Conservation (phyloP, 2,888 invertebrate genomes). For the Tanypteryx hageni region DNA sequence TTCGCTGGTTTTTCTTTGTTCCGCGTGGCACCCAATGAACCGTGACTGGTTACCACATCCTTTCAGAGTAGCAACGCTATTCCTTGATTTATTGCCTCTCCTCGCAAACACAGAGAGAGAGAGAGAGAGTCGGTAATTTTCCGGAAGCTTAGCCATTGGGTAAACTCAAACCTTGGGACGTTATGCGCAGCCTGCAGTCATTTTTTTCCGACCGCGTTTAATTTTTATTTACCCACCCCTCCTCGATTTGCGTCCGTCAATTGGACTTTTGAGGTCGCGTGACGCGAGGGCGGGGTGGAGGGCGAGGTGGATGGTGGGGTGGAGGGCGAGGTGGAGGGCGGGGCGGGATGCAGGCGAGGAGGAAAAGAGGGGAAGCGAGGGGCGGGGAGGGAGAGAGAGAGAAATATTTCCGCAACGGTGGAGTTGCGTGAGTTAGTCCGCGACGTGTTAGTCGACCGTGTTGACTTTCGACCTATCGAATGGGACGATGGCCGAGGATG, state of each 20-base stretch:
- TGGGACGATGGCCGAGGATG: neutral
- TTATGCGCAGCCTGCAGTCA: neutral
- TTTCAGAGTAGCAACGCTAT: neutral
- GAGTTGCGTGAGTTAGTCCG: neutral
- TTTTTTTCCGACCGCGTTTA: conserved; percentile 1
- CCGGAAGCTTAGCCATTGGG: conserved; percentile 27
- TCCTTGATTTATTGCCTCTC: conserved; percentile 20
- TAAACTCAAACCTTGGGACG: neutral
- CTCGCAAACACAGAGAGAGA: neutral
- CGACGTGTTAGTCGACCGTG: conserved; percentile 27
- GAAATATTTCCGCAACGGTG: conserved; percentile 7
- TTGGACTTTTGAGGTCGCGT: neutral
- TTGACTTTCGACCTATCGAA: conserved; percentile 32
- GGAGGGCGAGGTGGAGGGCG: too few species aligned
- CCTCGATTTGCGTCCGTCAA: neutral
- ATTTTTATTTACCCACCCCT: neutral
- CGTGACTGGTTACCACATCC: conserved; percentile 24
- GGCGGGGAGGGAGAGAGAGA: too few species aligned
- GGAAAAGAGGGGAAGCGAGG: too few species aligned
- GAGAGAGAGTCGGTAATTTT: conserved; percentile 28
- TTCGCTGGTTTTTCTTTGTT: too few species aligned
- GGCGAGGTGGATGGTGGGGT: too few species aligned
- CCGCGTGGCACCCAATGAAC: neutral
- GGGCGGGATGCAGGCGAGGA: too few species aligned
- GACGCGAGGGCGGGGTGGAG: neutral